Evolutionary conservation across 1,140 invertebrate genomes (phyloP).

Genomic region (Ctenoplectra terminalis): DNA sequence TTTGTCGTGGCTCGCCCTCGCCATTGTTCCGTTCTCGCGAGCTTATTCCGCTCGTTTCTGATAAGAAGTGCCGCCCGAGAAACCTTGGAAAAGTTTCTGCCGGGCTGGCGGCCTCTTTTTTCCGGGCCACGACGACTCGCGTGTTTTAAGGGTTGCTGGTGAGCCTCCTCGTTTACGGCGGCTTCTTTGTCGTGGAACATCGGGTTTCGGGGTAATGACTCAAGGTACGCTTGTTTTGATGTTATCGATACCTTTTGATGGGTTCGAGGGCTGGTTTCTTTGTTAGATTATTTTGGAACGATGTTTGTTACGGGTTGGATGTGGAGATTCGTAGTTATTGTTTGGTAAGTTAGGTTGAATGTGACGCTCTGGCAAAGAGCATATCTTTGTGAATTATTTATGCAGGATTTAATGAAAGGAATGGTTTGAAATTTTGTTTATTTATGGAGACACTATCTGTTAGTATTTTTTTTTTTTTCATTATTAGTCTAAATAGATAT

Average conservation of each 20-base stretch:
- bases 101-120: background rate
- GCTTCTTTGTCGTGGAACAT: background rate
- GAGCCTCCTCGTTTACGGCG: background rate
- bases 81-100: conserved; percentile 5
- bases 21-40: conserved; percentile 27
- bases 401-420: no score
- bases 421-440: no score
- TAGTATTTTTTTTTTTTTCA: no score
- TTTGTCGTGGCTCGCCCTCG: conserved; percentile 55
- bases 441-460: no score
- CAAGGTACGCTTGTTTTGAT: background rate
- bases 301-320: no score
- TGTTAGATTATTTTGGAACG: background rate
- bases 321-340: no score
- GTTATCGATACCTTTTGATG: background rate
- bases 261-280: background rate
- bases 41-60: conserved; percentile 19
- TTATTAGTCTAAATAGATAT: no score
- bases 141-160: background rate
- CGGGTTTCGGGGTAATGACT: background rate
- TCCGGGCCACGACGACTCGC: background rate
- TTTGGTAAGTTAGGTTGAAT: no score
- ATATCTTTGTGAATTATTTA: no score
- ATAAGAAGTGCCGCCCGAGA: conserved; percentile 14
- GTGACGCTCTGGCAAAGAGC: no score